Conservation (phyloP, 2,888 invertebrate genomes). For the Tipula vernalis region DNA sequence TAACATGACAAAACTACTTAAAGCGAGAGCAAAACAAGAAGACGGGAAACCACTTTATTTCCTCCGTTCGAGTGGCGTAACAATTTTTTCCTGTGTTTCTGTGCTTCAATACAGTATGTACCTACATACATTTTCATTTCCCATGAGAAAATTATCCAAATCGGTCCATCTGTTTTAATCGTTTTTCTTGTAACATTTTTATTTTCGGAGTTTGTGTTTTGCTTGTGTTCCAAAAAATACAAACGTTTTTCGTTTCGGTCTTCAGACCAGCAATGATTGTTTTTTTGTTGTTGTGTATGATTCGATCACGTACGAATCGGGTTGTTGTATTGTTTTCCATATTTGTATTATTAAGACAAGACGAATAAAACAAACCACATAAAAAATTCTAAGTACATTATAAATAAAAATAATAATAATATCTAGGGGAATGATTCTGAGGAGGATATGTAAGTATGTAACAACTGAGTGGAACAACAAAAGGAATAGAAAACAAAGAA, state of each 20-base stretch:
- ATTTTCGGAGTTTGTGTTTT: background rate
- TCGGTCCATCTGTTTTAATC: background rate
- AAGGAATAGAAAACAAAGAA: background rate
- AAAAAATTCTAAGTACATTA: background rate
- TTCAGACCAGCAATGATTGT: background rate
- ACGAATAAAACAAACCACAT: background rate
- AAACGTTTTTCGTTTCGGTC: background rate
- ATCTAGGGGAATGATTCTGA: background rate
- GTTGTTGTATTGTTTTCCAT: background rate
- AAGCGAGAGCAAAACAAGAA: background rate
- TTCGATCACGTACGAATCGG: background rate
- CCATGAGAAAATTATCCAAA: conserved; percentile 4
- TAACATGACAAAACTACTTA: background rate
- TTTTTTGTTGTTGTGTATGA: background rate
- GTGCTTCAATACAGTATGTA: background rate
- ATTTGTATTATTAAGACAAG: background rate
- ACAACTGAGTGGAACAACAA: background rate
- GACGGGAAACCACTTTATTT: background rate
- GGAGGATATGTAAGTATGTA: background rate
- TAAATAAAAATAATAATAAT: background rate
- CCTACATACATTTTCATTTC: background rate
- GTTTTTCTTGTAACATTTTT: background rate
- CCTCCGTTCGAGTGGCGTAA: background rate
- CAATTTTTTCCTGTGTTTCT: background rate
- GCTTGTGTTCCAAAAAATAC: background rate